These are phyloP conservation scores for Hemicordylus capensis DNA, from an alignment of 2,113 vertebrate genomes.

Conservation along the genomic window DNA sequence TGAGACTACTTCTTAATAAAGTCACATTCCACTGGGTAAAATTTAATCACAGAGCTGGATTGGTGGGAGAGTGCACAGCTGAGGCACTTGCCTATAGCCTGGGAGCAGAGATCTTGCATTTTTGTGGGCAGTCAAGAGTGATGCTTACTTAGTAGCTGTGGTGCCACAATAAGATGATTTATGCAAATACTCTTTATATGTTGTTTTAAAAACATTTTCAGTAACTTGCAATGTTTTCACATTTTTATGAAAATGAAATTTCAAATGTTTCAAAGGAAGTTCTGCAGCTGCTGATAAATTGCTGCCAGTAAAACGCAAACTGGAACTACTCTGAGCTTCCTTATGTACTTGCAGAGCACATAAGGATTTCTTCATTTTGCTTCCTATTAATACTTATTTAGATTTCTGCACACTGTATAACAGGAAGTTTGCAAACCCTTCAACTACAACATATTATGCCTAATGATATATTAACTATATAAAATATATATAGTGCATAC, in stretches of 20 bases:
- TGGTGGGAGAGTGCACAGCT: neutral
- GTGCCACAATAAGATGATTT: neutral
- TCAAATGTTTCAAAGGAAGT: neutral
- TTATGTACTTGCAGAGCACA: neutral
- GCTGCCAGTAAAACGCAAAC: neutral
- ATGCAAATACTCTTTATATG: neutral
- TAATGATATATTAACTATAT: neutral
- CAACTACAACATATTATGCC: conserved; percentile 38
- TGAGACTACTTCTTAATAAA: neutral
- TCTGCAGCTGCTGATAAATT: neutral
- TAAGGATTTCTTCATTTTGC: conserved; percentile 50
- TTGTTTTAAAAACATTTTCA: neutral
- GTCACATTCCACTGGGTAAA: neutral
- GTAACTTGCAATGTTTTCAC: neutral
- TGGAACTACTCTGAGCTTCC: neutral
- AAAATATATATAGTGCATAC: neutral
- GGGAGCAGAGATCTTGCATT: neutral
- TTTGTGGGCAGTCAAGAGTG: too few species aligned
- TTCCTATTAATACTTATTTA: conserved; percentile 27
- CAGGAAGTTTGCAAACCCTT: conserved; percentile 41
- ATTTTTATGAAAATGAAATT: neutral
- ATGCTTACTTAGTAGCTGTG: neutral
- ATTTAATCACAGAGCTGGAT: neutral
- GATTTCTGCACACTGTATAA: conserved; percentile 48
- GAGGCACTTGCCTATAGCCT: neutral